A percentile compares a stretch with the other conserved stretches of the same genome.
Conservation (phyloP, 1,140 invertebrate genomes). For the Aethina tumida region DNA sequence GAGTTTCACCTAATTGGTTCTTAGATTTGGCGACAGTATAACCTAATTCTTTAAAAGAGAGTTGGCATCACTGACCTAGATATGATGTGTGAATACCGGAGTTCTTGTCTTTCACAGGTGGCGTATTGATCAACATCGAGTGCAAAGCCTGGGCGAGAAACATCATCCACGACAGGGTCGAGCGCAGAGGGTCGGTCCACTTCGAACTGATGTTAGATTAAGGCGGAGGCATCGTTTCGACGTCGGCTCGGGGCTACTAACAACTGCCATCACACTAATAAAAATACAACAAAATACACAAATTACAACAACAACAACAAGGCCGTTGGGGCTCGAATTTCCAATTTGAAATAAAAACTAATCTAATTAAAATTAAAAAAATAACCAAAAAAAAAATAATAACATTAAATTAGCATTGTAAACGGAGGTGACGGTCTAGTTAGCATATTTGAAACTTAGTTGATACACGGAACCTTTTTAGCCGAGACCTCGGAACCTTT, state of each 20-base stretch:
- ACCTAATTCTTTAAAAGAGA: too few relatives aligned
- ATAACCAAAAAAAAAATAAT: not conserved
- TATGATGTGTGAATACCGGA: too few relatives aligned
- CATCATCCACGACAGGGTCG: slow-evolving; percentile 77
- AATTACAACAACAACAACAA: slow-evolving; percentile 5
- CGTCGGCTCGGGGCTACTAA: slow-evolving; percentile 10
- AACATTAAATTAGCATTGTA: slow-evolving; percentile 6
- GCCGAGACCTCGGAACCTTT: too few relatives aligned
- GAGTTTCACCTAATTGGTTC: too few relatives aligned
- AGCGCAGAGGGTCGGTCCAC: slow-evolving; percentile 85
- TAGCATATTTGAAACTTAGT: slow-evolving; percentile 24
- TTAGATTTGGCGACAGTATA: too few relatives aligned
- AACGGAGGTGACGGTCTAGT: slow-evolving; percentile 25
- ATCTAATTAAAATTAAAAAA: not conserved
- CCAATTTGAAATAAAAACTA: slow-evolving; percentile 5
- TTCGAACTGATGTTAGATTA: slow-evolving; percentile 94
- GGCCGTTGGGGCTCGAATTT: slow-evolving; percentile 7
- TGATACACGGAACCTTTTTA: slow-evolving; percentile 16
- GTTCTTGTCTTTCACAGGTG: slow-evolving; percentile 49
- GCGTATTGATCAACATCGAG: slow-evolving; percentile 89
- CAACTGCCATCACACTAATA: slow-evolving; percentile 31
- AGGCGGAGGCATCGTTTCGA: slow-evolving; percentile 25
- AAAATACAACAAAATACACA: too few relatives aligned
- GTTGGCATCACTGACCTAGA: too few relatives aligned
- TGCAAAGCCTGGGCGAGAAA: slow-evolving; percentile 95